phyloP scores from a whole-genome alignment of 64 coral and sea anemone genomes.

The Acropora tenuis region DNA sequence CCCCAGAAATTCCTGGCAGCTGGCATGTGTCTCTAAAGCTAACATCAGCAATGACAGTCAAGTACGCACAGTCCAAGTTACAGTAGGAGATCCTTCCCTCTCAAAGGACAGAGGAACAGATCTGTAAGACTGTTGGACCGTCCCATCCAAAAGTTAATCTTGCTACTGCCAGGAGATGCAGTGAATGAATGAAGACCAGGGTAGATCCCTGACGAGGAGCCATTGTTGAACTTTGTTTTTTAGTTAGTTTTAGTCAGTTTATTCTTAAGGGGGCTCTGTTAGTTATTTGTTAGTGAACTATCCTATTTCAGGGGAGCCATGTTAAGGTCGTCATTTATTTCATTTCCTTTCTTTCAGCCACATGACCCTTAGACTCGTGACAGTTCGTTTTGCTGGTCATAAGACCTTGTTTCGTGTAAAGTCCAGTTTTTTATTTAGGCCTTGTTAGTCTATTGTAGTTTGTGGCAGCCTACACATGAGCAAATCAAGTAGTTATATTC shows the following conservation, averaged over 20 bases:
- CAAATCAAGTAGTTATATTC: too few relatives aligned
- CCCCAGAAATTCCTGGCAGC: slow-evolving; percentile 23
- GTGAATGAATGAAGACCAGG: slow-evolving; percentile 14
- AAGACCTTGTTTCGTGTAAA: too few relatives aligned
- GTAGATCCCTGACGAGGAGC: slow-evolving; percentile 44
- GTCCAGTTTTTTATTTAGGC: too few relatives aligned
- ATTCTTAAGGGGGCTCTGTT: not conserved
- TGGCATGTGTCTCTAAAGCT: slow-evolving; percentile 17
- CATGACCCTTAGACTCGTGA: too few relatives aligned
- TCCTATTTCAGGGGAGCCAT: slow-evolving; percentile 1
- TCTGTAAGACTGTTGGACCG: slow-evolving; percentile 8
- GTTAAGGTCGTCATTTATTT: not conserved
- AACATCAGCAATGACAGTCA: not conserved
- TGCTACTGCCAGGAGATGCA: not conserved
- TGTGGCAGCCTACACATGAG: too few relatives aligned
- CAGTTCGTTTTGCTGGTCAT: too few relatives aligned
- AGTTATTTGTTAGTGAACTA: not conserved
- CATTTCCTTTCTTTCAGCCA: too few relatives aligned
- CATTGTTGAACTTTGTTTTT: slow-evolving; percentile 12
- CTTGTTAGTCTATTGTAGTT: too few relatives aligned
- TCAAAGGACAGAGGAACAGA: not conserved
- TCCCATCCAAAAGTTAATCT: slow-evolving; percentile 28
- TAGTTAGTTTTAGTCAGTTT: too few relatives aligned
- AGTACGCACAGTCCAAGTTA: slow-evolving; percentile 19
- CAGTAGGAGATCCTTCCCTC: not conserved